A percentile compares a stretch with the other conserved stretches of the same genome.
Evolutionary conservation across 1,140 invertebrate genomes (phyloP).

Genomic region (Globodera rostochiensis): DNA sequence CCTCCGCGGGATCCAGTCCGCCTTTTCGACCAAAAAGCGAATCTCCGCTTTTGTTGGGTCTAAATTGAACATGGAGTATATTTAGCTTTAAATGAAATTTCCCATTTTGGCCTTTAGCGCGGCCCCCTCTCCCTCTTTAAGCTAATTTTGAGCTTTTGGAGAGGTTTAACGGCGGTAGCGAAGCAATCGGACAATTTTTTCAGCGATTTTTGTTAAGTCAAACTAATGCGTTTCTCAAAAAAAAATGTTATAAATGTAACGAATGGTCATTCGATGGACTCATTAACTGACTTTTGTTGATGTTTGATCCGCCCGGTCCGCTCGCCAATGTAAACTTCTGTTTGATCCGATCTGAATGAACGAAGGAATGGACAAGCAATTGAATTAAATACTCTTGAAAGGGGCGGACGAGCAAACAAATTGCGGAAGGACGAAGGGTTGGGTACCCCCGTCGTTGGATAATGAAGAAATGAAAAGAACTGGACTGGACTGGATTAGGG

Average conservation of each 20-base stretch:
- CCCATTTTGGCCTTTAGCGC: too few relatives aligned
- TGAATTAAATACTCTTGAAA: not conserved
- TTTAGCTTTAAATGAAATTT: too few relatives aligned
- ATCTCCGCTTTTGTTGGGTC: conserved; percentile 55
- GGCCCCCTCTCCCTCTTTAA: too few relatives aligned
- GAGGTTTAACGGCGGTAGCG: too few relatives aligned
- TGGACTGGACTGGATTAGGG: not conserved
- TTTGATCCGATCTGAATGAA: conserved; percentile 39
- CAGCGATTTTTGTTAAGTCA: too few relatives aligned
- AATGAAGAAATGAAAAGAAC: not conserved
- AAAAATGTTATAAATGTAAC: too few relatives aligned
- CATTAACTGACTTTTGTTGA: conserved; percentile 48
- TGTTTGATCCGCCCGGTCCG: conserved; percentile 50
- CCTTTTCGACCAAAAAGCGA: conserved; percentile 40
- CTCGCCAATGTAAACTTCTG: conserved; percentile 33
- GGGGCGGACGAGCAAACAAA: not conserved
- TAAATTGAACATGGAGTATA: conserved; percentile 31
- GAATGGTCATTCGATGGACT: conserved; percentile 12
- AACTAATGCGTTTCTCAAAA: too few relatives aligned
- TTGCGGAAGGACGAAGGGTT: not conserved
- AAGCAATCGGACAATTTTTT: too few relatives aligned
- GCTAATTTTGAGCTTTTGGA: too few relatives aligned
- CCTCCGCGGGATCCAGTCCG: conserved; percentile 44
- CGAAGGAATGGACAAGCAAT: not conserved
- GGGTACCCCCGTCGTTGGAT: not conserved